Conservation (phyloP, 2,888 invertebrate genomes). For the Drosophila borborema region DNA sequence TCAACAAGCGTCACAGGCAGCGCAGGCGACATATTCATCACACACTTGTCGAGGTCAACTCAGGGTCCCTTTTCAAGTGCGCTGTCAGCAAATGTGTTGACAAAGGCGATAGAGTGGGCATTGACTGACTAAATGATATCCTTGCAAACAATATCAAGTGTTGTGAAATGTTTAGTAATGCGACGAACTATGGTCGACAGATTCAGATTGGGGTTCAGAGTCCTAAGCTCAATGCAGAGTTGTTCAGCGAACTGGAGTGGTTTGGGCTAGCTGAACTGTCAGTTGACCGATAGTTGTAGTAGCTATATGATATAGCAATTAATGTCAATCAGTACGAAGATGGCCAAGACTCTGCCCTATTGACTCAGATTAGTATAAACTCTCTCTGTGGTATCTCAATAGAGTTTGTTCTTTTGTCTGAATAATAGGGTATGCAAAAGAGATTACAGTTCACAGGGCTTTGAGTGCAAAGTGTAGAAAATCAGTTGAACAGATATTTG, state of each 20-base stretch:
- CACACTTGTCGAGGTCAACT: constrained; percentile 29
- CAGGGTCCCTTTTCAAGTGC: constrained; percentile 22
- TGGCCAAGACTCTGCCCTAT: too few species aligned
- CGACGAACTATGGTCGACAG: too few species aligned
- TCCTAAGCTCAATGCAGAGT: too few species aligned
- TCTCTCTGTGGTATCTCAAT: not conserved
- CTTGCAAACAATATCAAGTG: not conserved
- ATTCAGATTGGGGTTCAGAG: too few species aligned
- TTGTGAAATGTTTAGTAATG: not conserved
- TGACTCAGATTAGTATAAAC: not conserved
- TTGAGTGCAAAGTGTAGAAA: constrained; percentile 18
- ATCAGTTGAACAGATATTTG: constrained; percentile 43
- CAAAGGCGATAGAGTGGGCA: constrained; percentile 3
- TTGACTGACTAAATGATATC: constrained; percentile 14
- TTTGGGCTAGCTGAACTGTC: not conserved
- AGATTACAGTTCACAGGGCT: not conserved
- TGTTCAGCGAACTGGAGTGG: too few species aligned
- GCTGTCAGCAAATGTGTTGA: constrained; percentile 24
- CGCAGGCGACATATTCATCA: constrained; percentile 34
- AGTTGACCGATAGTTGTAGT: not conserved
- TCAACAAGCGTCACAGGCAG: constrained; percentile 8
- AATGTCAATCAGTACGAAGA: too few species aligned
- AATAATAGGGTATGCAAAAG: not conserved
- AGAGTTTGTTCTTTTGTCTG: not conserved
- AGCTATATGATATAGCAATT: not conserved